A percentile compares a stretch with the other conserved stretches of the same genome.
Conservation (phyloP, 1,140 invertebrate species). For the Tribolium madens region DNA sequence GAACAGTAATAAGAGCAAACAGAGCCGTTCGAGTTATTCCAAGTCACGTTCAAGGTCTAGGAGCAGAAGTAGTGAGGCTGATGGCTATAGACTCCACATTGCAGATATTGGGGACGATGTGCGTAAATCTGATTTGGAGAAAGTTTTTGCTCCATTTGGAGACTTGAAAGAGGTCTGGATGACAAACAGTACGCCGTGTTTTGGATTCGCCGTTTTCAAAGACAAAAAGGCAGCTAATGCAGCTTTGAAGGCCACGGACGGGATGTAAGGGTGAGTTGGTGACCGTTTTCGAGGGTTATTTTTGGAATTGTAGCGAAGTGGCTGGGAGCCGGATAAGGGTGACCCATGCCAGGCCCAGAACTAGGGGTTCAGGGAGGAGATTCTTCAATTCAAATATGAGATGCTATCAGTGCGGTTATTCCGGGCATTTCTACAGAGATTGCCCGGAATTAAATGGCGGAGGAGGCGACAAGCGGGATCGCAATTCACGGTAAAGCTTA, state of each 20-base stretch:
- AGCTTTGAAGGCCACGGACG: conserved; percentile 74
- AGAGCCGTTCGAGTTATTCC: conserved; percentile 58
- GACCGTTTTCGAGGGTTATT: conserved; percentile 7
- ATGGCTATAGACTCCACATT: conserved; percentile 66
- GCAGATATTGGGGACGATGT: conserved; percentile 68
- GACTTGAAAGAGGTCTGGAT: conserved; percentile 78
- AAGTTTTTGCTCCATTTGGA: conserved; percentile 76
- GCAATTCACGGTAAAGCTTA: conserved; percentile 57
- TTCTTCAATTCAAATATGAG: conserved; percentile 72
- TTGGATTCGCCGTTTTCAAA: conserved; percentile 82
- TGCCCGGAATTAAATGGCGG: conserved; percentile 68
- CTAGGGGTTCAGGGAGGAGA: conserved; percentile 65
- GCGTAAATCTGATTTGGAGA: conserved; percentile 70
- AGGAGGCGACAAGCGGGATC: conserved; percentile 54
- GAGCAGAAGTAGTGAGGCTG: conserved; percentile 62
- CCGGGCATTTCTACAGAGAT: conserved; percentile 76
- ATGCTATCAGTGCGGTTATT: conserved; percentile 76
- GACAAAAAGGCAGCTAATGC: conserved; percentile 78
- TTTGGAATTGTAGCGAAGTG: conserved; percentile 60
- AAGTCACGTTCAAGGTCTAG: conserved; percentile 62
- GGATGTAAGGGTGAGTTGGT: conserved; percentile 67
- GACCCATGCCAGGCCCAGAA: conserved; percentile 66
- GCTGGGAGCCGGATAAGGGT: conserved; percentile 66
- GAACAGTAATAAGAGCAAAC: conserved; percentile 52
- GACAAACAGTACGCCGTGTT: conserved; percentile 76